Evolutionary conservation across 1,140 invertebrate species (phyloP).

Genomic region (Trichonephila inaurata): DNA sequence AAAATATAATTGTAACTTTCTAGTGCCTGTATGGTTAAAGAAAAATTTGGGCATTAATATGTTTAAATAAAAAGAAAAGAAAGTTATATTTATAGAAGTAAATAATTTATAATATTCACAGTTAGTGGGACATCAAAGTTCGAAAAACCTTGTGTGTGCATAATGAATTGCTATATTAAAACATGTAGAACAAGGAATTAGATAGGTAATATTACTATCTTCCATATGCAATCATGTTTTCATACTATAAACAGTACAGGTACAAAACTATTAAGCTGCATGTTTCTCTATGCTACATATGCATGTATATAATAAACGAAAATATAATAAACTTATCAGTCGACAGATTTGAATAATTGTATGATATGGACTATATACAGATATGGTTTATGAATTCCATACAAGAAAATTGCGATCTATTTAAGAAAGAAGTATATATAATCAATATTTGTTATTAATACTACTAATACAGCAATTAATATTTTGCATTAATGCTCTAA

Average conservation of each 20-base stretch:
- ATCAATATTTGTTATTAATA: not conserved
- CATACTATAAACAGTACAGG: not conserved
- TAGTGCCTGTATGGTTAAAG: too few species aligned
- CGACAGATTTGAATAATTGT: not conserved
- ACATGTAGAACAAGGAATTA: not conserved
- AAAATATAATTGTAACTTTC: not conserved
- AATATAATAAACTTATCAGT: not conserved
- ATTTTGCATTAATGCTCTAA: not conserved
- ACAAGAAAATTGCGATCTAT: not conserved
- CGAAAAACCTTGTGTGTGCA: not conserved
- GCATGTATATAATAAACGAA: not conserved
- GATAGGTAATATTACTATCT: not conserved
- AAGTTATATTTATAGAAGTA: not conserved
- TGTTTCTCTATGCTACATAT: not conserved
- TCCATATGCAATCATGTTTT: not conserved
- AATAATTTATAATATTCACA: not conserved
- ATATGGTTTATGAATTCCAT: not conserved
- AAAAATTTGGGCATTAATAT: not conserved
- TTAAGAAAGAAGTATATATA: not conserved
- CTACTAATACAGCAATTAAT: not conserved
- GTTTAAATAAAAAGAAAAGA: not conserved
- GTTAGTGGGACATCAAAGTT: not conserved
- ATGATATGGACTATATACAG: not conserved
- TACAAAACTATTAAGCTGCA: not conserved
- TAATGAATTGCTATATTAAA: not conserved